A percentile compares a stretch with the other conserved stretches of the same genome.
Evolutionary conservation across 2,797 vertebrate species (phyloP).

Genomic region (Paratrypauchen microcephalus): DNA sequence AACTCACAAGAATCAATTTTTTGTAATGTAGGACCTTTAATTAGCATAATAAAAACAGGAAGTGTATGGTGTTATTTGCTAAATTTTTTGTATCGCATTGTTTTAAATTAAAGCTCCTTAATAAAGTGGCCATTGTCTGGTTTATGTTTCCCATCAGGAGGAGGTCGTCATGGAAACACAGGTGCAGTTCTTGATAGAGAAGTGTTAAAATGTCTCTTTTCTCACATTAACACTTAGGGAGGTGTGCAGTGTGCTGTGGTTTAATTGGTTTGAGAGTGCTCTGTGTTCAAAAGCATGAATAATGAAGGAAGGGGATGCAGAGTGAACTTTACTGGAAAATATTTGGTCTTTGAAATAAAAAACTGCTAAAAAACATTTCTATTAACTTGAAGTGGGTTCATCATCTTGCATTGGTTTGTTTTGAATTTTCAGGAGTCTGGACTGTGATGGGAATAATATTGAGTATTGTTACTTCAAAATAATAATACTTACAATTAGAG

Average conservation of each 20-base stretch:
- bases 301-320: background rate
- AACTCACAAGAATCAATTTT: too few relatives aligned
- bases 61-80: background rate
- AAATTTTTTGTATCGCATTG: constrained; percentile 3
- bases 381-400: background rate
- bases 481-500: background rate
- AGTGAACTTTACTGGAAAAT: background rate
- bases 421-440: background rate
- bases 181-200: constrained; percentile 52
- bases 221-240: constrained; percentile 39
- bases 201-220: constrained; percentile 45
- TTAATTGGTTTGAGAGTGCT: constrained; percentile 23
- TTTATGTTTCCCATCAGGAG: constrained; percentile 48
- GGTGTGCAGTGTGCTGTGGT: constrained; percentile 25
- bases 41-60: background rate
- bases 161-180: constrained; percentile 63
- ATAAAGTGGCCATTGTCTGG: constrained; percentile 23
- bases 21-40: too few relatives aligned
- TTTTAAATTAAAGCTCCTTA: constrained; percentile 7
- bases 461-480: background rate
- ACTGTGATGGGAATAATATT: background rate
- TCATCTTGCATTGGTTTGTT: background rate
- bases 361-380: background rate
- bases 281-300: background rate
- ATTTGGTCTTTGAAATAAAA: background rate